Percentiles rank a stretch among this genome's conserved stretches.
phyloP scores from a whole-genome alignment of 2,113 vertebrate genomes.

The Patagioenas fasciata region DNA sequence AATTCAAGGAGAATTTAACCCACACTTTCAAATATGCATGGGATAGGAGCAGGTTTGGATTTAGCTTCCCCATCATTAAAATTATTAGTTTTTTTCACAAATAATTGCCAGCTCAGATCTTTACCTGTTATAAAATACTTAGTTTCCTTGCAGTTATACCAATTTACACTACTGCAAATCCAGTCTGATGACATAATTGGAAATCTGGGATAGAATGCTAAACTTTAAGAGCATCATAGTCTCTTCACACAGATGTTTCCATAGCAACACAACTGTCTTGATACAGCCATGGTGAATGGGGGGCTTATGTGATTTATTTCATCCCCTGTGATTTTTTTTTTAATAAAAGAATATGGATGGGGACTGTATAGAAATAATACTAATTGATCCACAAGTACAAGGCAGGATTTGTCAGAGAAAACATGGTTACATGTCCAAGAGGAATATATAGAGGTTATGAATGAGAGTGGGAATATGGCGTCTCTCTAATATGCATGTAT shows the following conservation, averaged over 20 bases:
- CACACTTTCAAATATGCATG: neutral
- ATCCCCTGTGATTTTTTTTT: neutral
- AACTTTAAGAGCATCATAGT: neutral
- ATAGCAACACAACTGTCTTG: conserved; percentile 5
- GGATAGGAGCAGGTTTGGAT: neutral
- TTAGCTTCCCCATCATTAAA: neutral
- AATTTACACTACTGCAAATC: neutral
- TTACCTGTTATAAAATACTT: neutral
- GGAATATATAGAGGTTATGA: neutral
- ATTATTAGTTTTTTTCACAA: neutral
- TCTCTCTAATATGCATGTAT: neutral
- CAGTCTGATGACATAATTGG: conserved; percentile 7
- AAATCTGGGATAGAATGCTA: conserved; percentile 23
- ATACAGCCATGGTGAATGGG: neutral
- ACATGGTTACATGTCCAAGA: neutral
- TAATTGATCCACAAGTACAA: conserved; percentile 12
- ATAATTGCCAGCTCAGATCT: neutral
- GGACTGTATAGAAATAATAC: neutral
- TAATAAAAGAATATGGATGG: neutral
- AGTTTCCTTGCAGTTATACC: neutral
- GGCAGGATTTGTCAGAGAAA: neutral
- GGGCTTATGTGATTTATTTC: neutral
- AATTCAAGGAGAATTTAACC: neutral
- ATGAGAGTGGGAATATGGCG: neutral
- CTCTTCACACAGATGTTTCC: conserved; percentile 45